These are phyloP conservation scores for Malurus melanocephalus DNA, from an alignment of 2,113 vertebrate species.

Conservation along the genomic window DNA sequence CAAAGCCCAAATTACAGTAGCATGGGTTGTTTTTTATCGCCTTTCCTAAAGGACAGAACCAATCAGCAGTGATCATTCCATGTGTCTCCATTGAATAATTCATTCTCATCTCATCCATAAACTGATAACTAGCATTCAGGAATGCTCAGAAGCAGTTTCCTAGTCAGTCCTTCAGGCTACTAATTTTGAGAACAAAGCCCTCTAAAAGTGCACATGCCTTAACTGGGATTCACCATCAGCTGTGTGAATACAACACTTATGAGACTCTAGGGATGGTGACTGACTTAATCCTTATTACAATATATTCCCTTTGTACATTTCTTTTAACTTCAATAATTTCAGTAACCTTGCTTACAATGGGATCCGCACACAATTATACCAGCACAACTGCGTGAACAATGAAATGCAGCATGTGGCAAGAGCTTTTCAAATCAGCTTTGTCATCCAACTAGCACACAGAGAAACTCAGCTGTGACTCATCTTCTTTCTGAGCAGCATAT, in stretches of 20 bases:
- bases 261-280: neutral
- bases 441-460: neutral
- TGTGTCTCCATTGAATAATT: neutral
- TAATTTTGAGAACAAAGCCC: neutral
- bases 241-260: neutral
- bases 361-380: neutral
- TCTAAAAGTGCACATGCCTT: neutral
- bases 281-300: neutral
- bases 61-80: neutral
- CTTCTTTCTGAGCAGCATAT: neutral
- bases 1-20: neutral
- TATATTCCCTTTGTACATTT: neutral
- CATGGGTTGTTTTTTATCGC: rapidly evolving
- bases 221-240: neutral
- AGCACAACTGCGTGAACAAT: neutral
- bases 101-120: neutral
- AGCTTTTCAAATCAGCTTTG: neutral
- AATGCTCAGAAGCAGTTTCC: neutral
- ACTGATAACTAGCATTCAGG: neutral
- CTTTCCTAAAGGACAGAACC: neutral
- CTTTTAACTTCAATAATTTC: neutral
- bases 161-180: neutral
- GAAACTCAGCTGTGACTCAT: constrained; percentile 10
- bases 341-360: neutral
- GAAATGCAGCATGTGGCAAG: neutral